Percentiles rank a stretch among this genome's conserved stretches.
Conservation (phyloP, 2,888 invertebrate genomes). For the Pseudanteris insignis region DNA sequence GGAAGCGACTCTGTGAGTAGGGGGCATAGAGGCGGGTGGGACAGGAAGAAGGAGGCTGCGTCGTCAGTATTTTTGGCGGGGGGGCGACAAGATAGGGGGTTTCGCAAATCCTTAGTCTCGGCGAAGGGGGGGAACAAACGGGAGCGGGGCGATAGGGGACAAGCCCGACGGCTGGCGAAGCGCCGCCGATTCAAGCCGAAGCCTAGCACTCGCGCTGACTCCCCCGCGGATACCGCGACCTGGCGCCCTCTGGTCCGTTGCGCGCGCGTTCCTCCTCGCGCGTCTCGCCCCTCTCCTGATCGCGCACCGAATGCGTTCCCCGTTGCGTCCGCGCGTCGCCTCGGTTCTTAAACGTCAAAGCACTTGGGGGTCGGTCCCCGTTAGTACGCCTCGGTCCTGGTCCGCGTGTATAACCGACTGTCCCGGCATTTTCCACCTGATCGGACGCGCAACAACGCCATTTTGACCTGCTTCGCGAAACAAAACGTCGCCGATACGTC, state of each 20-base stretch:
- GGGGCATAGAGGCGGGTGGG: no score
- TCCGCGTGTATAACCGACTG: slow-evolving; percentile 20
- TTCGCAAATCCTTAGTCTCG: slow-evolving; percentile 33
- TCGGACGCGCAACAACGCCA: slow-evolving; percentile 33
- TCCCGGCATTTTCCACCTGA: slow-evolving; percentile 34
- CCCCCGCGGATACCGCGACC: slow-evolving; percentile 1
- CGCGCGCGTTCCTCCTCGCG: background rate
- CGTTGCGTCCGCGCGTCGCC: slow-evolving; percentile 17
- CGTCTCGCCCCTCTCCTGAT: no score
- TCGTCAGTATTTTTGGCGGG: slow-evolving; percentile 20
- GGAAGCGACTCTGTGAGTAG: no score
- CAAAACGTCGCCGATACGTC: slow-evolving; percentile 26
- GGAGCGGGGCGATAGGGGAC: slow-evolving; percentile 16
- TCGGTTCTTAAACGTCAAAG: slow-evolving; percentile 32
- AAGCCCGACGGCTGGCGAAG: slow-evolving; percentile 17
- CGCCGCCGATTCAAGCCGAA: slow-evolving; percentile 22
- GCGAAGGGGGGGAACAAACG: slow-evolving; percentile 9
- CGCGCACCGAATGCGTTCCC: no score
- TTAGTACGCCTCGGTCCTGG: slow-evolving; percentile 2
- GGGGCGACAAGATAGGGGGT: slow-evolving; percentile 33
- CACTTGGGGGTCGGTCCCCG: slow-evolving; percentile 32
- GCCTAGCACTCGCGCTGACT: background rate
- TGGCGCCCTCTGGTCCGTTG: slow-evolving; percentile 1
- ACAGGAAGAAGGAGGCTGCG: background rate
- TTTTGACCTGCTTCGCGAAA: slow-evolving; percentile 28